Base-by-base conservation (phyloP, 1,140 invertebrate genomes). In the Portunus trituberculatus region DNA sequence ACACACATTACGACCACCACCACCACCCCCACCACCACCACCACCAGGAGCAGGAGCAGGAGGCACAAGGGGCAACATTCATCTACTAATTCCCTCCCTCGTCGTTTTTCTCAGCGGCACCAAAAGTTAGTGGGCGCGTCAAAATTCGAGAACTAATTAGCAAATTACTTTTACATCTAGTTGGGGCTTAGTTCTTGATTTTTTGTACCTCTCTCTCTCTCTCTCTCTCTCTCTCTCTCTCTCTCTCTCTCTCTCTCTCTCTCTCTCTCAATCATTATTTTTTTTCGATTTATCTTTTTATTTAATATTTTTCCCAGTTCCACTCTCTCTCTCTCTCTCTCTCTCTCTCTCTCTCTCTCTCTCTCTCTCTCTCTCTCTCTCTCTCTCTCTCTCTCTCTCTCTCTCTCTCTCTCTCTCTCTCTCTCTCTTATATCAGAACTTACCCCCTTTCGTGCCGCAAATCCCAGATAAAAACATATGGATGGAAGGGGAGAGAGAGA, bases 101-200 rank as follows among this genome's bases (percentile, higher is more conserved):
- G 28, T 87, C 86, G 52, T 90, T 94, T 94, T 94, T 94, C 67
- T 82, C 67, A 31, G 52, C 87, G 32, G 93, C 32, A 28, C 59
- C 93, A 94, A 94, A 94, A 94, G 93, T 94, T 94, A 94, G 93
- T 32, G 28, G 67, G 87, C 88, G 90, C 90, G 93, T 94, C 93
- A 94, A 94, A 94, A 94, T 94, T 94, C 93, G 93, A 59, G 88
- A 94, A 94, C 87, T 94, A 94, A 94, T 94, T 94, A 94, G 93
- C 93, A 94, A 94, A 94, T 94, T 90, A 94, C 93, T 94, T 94
- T 94, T 94, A 94, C 93, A 94, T 94, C 93, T 94, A 94, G 93
- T 94, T 94, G 67, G 67, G 67, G 67, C 67, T 76, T 76, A n/a
- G 87, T 46, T 84, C 92, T 93, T 16, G 39, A 46, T 84, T 84